Evolutionary conservation across 2,113 vertebrate species (phyloP), one percentile per base, ranked within the genome.

Genomic region (Zeus faber): DNA sequence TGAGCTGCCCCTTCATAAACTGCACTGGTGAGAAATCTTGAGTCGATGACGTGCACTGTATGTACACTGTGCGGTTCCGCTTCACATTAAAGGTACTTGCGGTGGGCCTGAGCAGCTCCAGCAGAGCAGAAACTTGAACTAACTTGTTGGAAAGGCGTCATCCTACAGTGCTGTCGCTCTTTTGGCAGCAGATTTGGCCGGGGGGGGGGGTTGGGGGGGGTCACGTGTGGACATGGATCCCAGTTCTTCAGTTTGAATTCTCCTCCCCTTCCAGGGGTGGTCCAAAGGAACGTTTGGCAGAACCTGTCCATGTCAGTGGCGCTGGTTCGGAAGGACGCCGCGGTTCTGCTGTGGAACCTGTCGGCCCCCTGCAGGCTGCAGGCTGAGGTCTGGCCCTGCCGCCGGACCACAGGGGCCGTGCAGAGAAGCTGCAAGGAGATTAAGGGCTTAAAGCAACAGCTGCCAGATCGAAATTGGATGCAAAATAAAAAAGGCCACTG

Each of bases 351-450:
- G 17, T 92, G 89, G 87, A 86, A 76, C 37, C 4, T 92, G 10
- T 71, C 76, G 3, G 85, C 86, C 16, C 86, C 89, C 61, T 91
- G 91, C 63, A 77, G 67, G 61, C 51, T 90, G 50, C 39, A 76
- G 4, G 87, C 65, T 2, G 72, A 86, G 31, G 48, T 89, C 58
- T 84, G 82, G 76, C 84, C 76, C 3, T 91, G 88, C 49, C 53
- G 43, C 46, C 47, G 61, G 22, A 29, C 44, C 2, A 24, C 25
- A 1, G 27, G 37, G 11, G 11, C 18, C 26, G 64, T 13, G 14
- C 20, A 31, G 13, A 17, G 1, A 13, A 6, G 3, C 18, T 88
- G 87, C 62, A 54, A 1, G 2, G 77, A 82, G 48, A 52, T 74
- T 1, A 37, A 44, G 4, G 75, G 58, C n/a, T 55, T 65, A 3